phyloP scores from a whole-genome alignment of 2,113 vertebrate genomes.

The Mesoclemmys tuberculata region DNA sequence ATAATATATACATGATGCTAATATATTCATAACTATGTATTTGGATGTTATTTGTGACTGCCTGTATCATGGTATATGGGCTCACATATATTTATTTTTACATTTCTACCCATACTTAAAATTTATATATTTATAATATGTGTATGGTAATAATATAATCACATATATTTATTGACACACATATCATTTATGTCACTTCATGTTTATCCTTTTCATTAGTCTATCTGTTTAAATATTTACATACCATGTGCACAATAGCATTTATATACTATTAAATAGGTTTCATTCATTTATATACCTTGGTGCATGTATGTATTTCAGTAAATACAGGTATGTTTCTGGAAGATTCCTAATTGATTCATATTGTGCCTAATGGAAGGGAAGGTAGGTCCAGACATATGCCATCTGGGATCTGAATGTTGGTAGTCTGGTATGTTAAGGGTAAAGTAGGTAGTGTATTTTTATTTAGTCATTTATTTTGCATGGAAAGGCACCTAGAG shows the following conservation, averaged over 20 bases:
- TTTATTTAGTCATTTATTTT: not conserved
- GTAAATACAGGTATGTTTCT: not conserved
- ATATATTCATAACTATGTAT: not conserved
- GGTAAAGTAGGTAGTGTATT: not conserved
- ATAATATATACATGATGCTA: not conserved
- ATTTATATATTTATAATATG: not conserved
- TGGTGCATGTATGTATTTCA: not conserved
- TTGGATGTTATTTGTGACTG: not conserved
- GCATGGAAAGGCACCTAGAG: not conserved
- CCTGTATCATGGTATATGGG: not conserved
- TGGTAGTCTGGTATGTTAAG: not conserved
- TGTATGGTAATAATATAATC: not conserved
- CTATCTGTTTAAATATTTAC: not conserved
- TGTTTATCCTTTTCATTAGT: not conserved
- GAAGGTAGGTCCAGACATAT: not conserved
- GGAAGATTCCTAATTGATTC: not conserved
- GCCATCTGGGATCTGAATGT: not conserved
- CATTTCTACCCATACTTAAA: not conserved
- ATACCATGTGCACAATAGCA: not conserved
- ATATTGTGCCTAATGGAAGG: not conserved
- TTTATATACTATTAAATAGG: not conserved
- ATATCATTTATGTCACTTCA: not conserved
- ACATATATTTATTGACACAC: not conserved
- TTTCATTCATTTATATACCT: not conserved
- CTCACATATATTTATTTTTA: not conserved